phyloP scores from a whole-genome alignment of 2,797 vertebrate genomes.

The Ispidina lecontei region DNA sequence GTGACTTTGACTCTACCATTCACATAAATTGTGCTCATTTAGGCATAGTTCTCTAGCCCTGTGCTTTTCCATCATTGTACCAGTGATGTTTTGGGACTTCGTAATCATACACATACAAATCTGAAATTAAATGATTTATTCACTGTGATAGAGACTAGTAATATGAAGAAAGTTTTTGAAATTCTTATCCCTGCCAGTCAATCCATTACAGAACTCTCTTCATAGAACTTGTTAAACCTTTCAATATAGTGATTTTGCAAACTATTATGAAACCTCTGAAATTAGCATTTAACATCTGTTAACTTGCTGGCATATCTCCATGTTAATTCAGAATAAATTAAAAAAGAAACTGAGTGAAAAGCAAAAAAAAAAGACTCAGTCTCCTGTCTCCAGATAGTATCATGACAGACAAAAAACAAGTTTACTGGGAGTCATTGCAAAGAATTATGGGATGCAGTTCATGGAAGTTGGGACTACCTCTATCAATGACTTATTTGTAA shows the following conservation, averaged over 20 bases:
- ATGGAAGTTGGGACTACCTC: not conserved
- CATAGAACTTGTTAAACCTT: not conserved
- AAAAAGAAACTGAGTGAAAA: not conserved
- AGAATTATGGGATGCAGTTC: not conserved
- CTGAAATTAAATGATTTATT: not conserved
- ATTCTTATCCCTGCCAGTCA: not conserved
- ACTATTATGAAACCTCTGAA: constrained; percentile 30
- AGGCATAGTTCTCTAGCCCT: not conserved
- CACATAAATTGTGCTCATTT: not conserved
- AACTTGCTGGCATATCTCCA: not conserved
- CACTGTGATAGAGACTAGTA: not conserved
- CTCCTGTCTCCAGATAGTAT: not conserved
- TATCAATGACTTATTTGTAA: not conserved
- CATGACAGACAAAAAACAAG: not conserved
- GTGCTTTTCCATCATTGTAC: not conserved
- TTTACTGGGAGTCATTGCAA: not conserved
- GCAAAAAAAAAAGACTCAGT: not conserved
- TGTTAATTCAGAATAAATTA: not conserved
- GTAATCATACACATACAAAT: not conserved
- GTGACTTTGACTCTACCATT: not conserved
- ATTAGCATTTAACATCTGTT: not conserved
- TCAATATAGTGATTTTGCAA: constrained; percentile 10
- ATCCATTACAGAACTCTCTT: not conserved
- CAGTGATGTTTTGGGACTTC: not conserved
- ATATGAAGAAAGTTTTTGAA: not conserved